Conservation (phyloP, 2,113 vertebrate genomes). For the Myanophis thanlyinensis region DNA sequence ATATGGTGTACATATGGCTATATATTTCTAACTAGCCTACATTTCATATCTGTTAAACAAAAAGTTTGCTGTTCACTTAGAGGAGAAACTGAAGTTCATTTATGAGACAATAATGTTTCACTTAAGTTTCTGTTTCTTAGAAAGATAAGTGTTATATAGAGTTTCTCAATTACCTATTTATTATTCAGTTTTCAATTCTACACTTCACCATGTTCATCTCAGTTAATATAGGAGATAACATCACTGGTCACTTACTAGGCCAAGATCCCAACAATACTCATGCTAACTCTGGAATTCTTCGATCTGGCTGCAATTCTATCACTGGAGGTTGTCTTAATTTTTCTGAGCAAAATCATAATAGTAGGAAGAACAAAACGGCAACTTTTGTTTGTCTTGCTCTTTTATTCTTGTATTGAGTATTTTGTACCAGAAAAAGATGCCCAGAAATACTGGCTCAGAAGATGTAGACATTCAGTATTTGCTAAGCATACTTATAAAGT, state of each 20-base stretch:
- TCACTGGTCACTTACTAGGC: neutral
- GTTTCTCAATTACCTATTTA: neutral
- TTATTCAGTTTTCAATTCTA: neutral
- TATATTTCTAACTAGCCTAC: slow-evolving; percentile 19
- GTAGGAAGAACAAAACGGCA: neutral
- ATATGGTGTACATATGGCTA: neutral
- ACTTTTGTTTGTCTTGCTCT: neutral
- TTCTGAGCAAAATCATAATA: neutral
- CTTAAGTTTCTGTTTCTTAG: neutral
- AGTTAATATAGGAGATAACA: neutral
- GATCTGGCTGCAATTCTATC: neutral
- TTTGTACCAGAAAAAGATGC: neutral
- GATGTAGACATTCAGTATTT: neutral
- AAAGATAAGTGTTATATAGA: neutral
- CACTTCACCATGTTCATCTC: neutral
- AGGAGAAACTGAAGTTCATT: neutral
- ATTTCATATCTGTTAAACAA: neutral
- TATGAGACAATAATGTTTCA: neutral
- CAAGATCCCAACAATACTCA: neutral
- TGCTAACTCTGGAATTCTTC: neutral
- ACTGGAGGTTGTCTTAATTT: neutral
- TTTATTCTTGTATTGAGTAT: neutral
- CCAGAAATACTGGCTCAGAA: neutral
- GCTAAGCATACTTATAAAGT: neutral
- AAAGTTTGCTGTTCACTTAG: neutral